These are phyloP conservation scores for Pantherophis alleghaniensis DNA, from an alignment of 2,797 vertebrate species.

Conservation along the genomic window DNA sequence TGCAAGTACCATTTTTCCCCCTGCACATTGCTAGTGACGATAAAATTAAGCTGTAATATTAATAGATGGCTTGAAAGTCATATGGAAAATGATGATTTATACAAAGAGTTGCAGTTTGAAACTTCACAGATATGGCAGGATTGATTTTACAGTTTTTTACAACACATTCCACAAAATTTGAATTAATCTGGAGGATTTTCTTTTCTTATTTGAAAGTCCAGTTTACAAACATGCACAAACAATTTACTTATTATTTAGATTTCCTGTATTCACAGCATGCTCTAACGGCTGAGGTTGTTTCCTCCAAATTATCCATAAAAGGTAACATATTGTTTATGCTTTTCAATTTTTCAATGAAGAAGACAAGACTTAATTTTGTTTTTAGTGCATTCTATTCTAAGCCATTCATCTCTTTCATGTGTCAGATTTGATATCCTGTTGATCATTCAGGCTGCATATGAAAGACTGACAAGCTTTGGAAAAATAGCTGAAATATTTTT, in stretches of 20 bases:
- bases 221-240: not conserved
- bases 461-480: slow-evolving; percentile 7
- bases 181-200: not conserved
- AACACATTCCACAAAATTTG: not conserved
- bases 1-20: not conserved
- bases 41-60: slow-evolving; percentile 3
- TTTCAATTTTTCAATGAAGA: not conserved
- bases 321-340: not conserved
- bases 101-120: not conserved
- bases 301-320: not conserved
- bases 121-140: not conserved
- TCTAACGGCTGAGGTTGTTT: not conserved
- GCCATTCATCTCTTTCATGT: not conserved
- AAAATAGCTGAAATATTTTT: slow-evolving; percentile 4
- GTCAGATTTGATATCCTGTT: not conserved
- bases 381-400: not conserved
- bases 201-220: not conserved
- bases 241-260: not conserved
- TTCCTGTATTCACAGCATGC: not conserved
- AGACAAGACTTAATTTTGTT: not conserved
- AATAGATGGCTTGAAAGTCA: not conserved
- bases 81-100: not conserved
- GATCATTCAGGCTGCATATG: not conserved
- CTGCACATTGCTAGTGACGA: not conserved
- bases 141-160: not conserved